phyloP scores from a whole-genome alignment of 2,113 vertebrate species.

The Osmerus eperlanus region DNA sequence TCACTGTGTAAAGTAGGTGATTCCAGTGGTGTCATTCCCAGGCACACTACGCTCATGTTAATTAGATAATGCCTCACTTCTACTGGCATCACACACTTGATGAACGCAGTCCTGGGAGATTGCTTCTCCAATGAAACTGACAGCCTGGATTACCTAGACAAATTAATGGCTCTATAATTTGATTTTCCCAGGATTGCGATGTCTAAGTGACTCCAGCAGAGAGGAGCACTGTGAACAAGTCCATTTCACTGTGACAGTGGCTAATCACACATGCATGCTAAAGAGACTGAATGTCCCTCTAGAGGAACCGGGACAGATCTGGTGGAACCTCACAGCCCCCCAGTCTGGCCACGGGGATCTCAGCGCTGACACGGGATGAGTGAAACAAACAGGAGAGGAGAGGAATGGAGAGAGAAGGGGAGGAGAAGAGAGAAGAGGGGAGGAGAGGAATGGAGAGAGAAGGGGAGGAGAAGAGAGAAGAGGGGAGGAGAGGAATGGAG shows the following conservation, averaged over 20 bases:
- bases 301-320: no score
- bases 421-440: background rate
- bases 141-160: slow-evolving; percentile 77
- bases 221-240: slow-evolving; percentile 58
- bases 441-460: no score
- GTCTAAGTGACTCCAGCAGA: slow-evolving; percentile 67
- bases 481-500: no score
- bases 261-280: slow-evolving; percentile 72
- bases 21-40: slow-evolving; percentile 2
- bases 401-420: no score
- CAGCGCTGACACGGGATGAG: slow-evolving; percentile 3
- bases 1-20: background rate
- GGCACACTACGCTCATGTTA: slow-evolving; percentile 25
- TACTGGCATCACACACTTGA: slow-evolving; percentile 69
- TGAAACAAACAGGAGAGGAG: no score
- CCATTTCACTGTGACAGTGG: slow-evolving; percentile 55
- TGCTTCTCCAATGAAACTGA: slow-evolving; percentile 69
- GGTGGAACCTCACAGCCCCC: background rate
- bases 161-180: slow-evolving; percentile 82
- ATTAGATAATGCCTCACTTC: slow-evolving; percentile 71
- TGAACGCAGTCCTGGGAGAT: slow-evolving; percentile 72
- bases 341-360: slow-evolving; percentile 36
- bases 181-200: slow-evolving; percentile 71
- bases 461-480: background rate
- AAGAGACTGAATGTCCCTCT: slow-evolving; percentile 34